phyloP scores from a whole-genome alignment of 2,888 invertebrate species.

The Synergus gifuensis region DNA sequence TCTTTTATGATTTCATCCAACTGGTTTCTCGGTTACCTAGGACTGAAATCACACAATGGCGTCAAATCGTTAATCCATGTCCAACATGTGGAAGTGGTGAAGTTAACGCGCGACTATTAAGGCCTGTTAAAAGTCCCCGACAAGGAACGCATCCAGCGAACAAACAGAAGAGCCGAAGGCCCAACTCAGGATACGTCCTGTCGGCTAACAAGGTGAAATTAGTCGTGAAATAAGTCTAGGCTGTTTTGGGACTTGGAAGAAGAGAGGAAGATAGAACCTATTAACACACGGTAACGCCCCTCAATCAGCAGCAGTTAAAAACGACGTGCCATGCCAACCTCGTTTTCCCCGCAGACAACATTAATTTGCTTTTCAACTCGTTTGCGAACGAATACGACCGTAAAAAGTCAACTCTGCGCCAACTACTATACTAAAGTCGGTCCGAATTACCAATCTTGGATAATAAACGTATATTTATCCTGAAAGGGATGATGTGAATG shows the following conservation, averaged over 20 bases:
- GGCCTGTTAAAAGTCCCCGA: conserved; percentile 53
- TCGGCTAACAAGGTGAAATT: conserved; percentile 71
- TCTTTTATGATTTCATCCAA: conserved; percentile 40
- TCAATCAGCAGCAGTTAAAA: conserved; percentile 51
- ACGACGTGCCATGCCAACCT: conserved; percentile 43
- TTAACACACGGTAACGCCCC: conserved; percentile 53
- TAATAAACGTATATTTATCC: conserved; percentile 11
- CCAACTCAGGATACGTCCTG: conserved; percentile 52
- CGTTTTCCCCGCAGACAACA: conserved; percentile 35
- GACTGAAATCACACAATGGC: conserved; percentile 37
- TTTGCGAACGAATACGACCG: conserved; percentile 37
- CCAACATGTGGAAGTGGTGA: conserved; percentile 48
- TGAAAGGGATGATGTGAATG: neutral
- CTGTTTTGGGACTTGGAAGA: conserved; percentile 26
- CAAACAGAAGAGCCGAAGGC: conserved; percentile 18
- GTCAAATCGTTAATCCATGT: conserved; percentile 39
- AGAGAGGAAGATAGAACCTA: conserved; percentile 50
- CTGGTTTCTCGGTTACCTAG: conserved; percentile 32
- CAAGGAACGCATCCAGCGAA: neutral
- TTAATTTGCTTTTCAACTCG: conserved; percentile 40
- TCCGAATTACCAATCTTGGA: conserved; percentile 7
- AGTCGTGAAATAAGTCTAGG: conserved; percentile 63
- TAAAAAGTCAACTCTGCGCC: conserved; percentile 40
- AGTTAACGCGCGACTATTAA: conserved; percentile 59
- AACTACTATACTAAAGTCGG: conserved; percentile 20